Percentiles rank a stretch among this genome's conserved stretches.
Evolutionary conservation across 2,797 vertebrate species (phyloP).

Genomic region (Acrocephalus scirpaceus): DNA sequence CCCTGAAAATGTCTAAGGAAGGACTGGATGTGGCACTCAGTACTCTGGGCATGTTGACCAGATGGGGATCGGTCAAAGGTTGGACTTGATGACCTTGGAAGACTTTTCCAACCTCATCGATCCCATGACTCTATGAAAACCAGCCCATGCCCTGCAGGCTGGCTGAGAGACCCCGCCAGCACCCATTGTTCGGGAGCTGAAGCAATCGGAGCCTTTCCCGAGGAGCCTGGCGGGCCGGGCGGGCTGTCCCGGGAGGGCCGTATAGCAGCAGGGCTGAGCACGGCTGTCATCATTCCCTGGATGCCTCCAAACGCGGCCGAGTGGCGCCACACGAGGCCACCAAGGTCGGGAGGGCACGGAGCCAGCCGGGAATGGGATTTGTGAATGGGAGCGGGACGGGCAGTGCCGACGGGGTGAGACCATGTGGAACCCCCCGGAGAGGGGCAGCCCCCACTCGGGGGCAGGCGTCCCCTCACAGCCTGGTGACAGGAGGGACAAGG

Average conservation of each 20-base stretch:
- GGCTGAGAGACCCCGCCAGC: not conserved
- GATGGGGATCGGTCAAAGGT: not conserved
- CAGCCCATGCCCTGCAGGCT: not conserved
- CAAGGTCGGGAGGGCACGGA: not conserved
- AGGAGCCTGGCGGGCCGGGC: not conserved
- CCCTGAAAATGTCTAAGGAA: not conserved
- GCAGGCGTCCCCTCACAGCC: accelerated
- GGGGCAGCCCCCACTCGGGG: not conserved
- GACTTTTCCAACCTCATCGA: not conserved
- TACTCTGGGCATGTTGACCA: not conserved
- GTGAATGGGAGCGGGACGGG: not conserved
- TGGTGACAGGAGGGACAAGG: too few relatives aligned
- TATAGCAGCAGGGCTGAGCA: conserved; percentile 42
- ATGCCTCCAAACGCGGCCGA: not conserved
- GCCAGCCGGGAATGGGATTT: not conserved
- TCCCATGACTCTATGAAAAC: not conserved
- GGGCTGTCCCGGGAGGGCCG: conserved; percentile 2
- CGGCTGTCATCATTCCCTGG: not conserved
- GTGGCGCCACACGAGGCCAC: not conserved
- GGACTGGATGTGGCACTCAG: not conserved
- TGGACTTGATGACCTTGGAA: not conserved
- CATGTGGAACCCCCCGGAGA: not conserved
- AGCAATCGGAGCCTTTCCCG: not conserved
- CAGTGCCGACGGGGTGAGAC: accelerated
- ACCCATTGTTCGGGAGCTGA: conserved; percentile 36